These are phyloP conservation scores for Premnoplex brunnescens DNA, from an alignment of 2,797 vertebrate species.

Conservation along the genomic window DNA sequence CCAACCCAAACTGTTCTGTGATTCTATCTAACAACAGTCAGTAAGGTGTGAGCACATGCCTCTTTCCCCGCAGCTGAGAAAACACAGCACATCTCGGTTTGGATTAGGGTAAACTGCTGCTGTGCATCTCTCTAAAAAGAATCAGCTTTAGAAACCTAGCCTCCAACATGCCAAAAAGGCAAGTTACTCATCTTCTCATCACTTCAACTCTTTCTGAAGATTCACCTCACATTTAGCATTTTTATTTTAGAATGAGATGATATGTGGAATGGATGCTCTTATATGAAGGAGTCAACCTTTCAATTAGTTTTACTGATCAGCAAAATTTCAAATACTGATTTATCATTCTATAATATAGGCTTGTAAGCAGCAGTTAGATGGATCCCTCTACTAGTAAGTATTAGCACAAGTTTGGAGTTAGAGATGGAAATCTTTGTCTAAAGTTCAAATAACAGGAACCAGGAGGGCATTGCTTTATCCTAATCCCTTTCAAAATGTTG, in stretches of 20 bases:
- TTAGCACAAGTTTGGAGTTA: neutral
- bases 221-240: neutral
- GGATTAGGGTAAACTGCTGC: neutral
- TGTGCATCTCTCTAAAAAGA: neutral
- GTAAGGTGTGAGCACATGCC: neutral
- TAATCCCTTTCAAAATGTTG: neutral
- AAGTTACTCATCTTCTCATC: neutral
- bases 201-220: neutral
- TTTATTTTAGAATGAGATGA: neutral
- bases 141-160: neutral
- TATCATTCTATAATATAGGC: neutral
- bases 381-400: neutral
- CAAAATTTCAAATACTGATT: neutral
- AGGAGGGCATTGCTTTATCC: neutral
- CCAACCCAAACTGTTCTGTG: neutral
- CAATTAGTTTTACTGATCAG: neutral
- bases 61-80: neutral
- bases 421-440: neutral
- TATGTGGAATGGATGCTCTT: fast-evolving
- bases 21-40: neutral
- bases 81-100: neutral
- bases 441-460: neutral
- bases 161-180: neutral
- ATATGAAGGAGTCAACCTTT: neutral
- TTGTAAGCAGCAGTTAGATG: neutral